Base-by-base conservation (phyloP, 2,888 invertebrate genomes). In the Eupithecia tripunctaria region DNA sequence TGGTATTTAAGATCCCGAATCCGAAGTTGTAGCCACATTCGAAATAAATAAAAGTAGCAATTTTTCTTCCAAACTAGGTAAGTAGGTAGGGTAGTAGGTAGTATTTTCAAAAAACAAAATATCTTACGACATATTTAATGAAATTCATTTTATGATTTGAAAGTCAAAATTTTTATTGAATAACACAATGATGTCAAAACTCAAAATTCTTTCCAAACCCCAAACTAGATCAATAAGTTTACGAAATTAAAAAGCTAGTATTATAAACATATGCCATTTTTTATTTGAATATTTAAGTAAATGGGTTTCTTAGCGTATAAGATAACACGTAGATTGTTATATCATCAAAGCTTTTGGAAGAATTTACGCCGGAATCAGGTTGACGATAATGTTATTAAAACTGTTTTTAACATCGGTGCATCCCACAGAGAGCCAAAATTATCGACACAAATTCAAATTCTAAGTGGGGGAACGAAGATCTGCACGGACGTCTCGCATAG, bases 151-250 rank as follows among this genome's bases (percentile, higher is more conserved):
- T 27, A 60, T 12, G n/a, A 66, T 63, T 73, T 56, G n/a, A 41
- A 74, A 77, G 63, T 73, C 79, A 76, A 79, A 78, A 79, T 67
- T 70, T 41, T 75, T 72, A 76, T 68, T 63, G 32, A 38, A 73
- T 68, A 59, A 66, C 25, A 64, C 70, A 68, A 62, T 62, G 47
- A 29, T 76, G 74, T 56, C 73, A 66, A 71, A 74, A 74, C 21
- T 64, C 70, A 71, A 76, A 79, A 75, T 64, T 64, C 29, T 74
- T 77, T 70, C 76, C 36, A 67, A 63, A 78, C 18, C 41, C 14
- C 14, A 72, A 76, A 77, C 76, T 75, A 70, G 78, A 78, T 78
- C 79, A 69, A 76, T 72, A 76, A 63, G 66, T 71, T 75, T 72
- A 73, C 71, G 75, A 70, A 68, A 38, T 59, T 2, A 59, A 64